These are phyloP conservation scores for Pipistrellus nathusii DNA, from an alignment of 2,797 vertebrate species.

Conservation along the genomic window DNA sequence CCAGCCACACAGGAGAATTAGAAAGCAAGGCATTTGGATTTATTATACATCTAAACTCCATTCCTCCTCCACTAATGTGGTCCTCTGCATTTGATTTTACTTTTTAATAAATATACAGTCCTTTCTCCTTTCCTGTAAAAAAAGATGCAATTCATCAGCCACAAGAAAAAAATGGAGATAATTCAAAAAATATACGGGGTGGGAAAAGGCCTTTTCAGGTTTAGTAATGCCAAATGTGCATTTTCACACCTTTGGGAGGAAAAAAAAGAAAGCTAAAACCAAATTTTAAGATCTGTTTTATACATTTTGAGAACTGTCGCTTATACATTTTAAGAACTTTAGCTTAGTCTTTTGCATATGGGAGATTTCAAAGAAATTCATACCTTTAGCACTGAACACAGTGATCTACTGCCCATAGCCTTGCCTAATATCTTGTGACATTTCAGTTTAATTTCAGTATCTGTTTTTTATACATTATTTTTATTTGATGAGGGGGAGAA, in stretches of 20 bases:
- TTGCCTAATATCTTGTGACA: neutral
- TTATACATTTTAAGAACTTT: neutral
- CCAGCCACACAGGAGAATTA: neutral
- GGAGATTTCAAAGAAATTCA: neutral
- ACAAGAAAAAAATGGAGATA: neutral
- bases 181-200: neutral
- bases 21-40: neutral
- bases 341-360: slow-evolving; percentile 12
- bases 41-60: neutral
- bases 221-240: neutral
- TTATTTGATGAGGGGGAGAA: neutral
- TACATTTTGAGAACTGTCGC: neutral
- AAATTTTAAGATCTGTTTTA: neutral
- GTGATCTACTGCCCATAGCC: neutral
- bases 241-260: neutral
- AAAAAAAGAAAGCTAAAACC: neutral
- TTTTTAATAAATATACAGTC: neutral
- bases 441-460: slow-evolving; percentile 35
- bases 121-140: neutral
- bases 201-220: neutral
- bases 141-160: neutral
- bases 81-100: neutral
- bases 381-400: neutral
- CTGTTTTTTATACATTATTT: slow-evolving; percentile 7
- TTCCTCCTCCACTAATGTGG: neutral